These are phyloP conservation scores for Danio choprae DNA, from an alignment of 2,797 vertebrate genomes.

Conservation along the genomic window DNA sequence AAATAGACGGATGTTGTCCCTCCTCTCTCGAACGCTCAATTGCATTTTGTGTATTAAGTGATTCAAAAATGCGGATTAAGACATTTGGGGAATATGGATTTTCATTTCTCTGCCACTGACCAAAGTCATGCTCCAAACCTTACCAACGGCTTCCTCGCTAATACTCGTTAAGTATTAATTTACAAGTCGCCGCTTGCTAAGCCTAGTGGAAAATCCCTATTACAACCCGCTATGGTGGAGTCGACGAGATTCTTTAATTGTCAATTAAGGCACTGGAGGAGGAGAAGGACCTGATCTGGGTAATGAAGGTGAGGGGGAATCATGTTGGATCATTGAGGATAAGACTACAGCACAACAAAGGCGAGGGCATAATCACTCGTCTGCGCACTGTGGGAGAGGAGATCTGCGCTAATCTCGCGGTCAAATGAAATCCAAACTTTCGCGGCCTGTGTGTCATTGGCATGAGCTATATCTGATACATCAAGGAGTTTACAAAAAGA, in stretches of 20 bases:
- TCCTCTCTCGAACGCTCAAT: slow-evolving; percentile 30
- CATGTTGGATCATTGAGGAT: slow-evolving; percentile 54
- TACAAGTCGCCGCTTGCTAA: slow-evolving; percentile 73
- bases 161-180: slow-evolving; percentile 73
- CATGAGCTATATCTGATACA: slow-evolving; percentile 37
- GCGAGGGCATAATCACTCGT: slow-evolving; percentile 34
- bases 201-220: slow-evolving; percentile 74
- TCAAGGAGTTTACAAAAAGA: not conserved
- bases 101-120: slow-evolving; percentile 53
- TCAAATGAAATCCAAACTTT: slow-evolving; percentile 47
- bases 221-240: slow-evolving; percentile 64
- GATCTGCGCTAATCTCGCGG: slow-evolving; percentile 46
- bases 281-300: slow-evolving; percentile 54
- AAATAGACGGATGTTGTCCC: not conserved
- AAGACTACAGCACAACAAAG: slow-evolving; percentile 56
- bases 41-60: slow-evolving; percentile 53
- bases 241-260: slow-evolving; percentile 77
- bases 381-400: slow-evolving; percentile 11
- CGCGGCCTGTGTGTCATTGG: slow-evolving; percentile 6
- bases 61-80: slow-evolving; percentile 61
- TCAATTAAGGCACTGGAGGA: slow-evolving; percentile 74
- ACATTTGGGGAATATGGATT: slow-evolving; percentile 62
- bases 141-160: slow-evolving; percentile 61
- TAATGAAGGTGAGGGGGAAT: slow-evolving; percentile 63
- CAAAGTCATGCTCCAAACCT: slow-evolving; percentile 60